Percentiles rank a stretch among this genome's conserved stretches.
Evolutionary conservation across 2,113 vertebrate species (phyloP).

Genomic region (Actenoides hombroni): DNA sequence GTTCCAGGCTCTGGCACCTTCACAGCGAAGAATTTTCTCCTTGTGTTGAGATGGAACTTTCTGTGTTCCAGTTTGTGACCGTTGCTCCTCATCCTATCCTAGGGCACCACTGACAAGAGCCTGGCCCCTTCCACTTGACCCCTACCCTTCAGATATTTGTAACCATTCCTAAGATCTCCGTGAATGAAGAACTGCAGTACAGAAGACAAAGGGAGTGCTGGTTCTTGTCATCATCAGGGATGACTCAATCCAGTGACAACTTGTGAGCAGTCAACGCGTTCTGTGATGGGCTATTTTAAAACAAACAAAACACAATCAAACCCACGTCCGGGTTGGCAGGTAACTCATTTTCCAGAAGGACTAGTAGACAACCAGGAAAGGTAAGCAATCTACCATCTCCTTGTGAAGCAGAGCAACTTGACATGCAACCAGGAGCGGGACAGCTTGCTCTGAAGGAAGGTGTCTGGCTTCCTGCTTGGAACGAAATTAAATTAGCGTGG

Average conservation of each 20-base stretch:
- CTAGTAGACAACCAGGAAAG: background rate
- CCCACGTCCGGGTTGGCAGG: background rate
- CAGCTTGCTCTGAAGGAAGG: conserved; percentile 5
- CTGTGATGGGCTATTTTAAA: background rate
- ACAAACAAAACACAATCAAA: background rate
- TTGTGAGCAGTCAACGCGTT: background rate
- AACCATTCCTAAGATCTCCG: no score
- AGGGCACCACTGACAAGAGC: no score
- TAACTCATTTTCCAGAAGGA: background rate
- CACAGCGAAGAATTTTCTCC: no score
- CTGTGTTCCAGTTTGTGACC: no score
- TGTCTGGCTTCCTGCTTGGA: background rate
- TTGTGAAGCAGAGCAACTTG: background rate
- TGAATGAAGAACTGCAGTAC: background rate
- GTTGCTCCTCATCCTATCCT: no score
- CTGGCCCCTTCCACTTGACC: no score
- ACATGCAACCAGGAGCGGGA: background rate
- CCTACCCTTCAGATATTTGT: no score
- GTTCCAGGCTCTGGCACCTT: no score
- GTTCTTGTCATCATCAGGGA: background rate
- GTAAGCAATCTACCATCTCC: background rate
- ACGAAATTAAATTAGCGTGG: conserved; percentile 2
- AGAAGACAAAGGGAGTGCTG: background rate
- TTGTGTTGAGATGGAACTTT: no score
- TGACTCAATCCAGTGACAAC: background rate